These are phyloP conservation scores for Dysdera silvatica DNA, from an alignment of 1,140 invertebrate species.

Conservation along the genomic window DNA sequence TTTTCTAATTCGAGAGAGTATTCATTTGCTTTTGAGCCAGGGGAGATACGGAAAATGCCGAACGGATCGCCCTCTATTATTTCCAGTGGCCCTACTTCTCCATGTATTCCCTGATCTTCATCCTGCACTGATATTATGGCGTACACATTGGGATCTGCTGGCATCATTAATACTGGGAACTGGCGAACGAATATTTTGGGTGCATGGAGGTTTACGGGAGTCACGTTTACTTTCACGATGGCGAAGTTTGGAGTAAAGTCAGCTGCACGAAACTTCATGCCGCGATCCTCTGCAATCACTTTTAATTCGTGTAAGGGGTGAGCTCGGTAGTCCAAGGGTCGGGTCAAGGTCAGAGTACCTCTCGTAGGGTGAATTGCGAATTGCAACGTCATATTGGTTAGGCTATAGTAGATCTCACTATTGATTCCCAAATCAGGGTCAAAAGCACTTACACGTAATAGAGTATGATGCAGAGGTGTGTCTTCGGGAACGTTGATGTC, in stretches of 20 bases:
- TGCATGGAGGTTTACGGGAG: conserved; percentile 73
- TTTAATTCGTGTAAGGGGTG: conserved; percentile 51
- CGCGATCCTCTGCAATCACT: conserved; percentile 74
- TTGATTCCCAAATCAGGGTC: conserved; percentile 91
- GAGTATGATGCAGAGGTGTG: conserved; percentile 61
- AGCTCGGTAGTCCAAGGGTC: conserved; percentile 56
- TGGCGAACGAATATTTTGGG: conserved; percentile 65
- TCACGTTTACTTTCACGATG: conserved; percentile 64
- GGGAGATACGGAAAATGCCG: conserved; percentile 67
- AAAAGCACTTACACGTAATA: conserved; percentile 56
- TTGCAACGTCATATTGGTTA: conserved; percentile 67
- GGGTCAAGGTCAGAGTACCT: conserved; percentile 75
- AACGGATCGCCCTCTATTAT: conserved; percentile 82
- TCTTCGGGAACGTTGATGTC: conserved; percentile 82
- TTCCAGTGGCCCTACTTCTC: conserved; percentile 69
- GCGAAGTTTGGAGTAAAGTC: conserved; percentile 56
- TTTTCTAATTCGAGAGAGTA: conserved; percentile 47
- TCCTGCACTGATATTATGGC: conserved; percentile 80
- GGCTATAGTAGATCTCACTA: conserved; percentile 92
- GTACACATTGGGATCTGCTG: conserved; percentile 73
- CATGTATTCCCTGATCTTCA: conserved; percentile 61
- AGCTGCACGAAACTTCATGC: conserved; percentile 55
- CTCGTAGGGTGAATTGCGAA: conserved; percentile 88
- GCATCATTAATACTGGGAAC: conserved; percentile 70
- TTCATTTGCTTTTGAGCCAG: conserved; percentile 36